phyloP scores from a whole-genome alignment of 2,888 invertebrate species.

The Macrophya alboannulata region DNA sequence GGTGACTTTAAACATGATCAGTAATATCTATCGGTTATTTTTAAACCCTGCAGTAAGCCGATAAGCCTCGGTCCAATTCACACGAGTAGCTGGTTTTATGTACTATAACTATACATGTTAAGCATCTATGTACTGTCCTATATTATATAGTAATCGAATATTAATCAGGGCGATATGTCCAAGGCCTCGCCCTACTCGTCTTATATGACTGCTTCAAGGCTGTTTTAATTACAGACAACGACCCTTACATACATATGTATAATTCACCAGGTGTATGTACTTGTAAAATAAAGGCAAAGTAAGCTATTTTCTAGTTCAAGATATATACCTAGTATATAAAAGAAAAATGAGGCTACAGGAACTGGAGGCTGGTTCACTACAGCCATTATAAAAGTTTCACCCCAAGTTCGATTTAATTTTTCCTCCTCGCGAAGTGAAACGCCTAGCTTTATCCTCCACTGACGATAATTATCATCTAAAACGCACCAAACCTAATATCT shows the following conservation, averaged over 20 bases:
- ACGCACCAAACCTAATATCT: constrained; percentile 18
- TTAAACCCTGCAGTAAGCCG: not conserved
- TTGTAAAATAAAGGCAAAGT: not conserved
- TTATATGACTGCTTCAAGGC: constrained; percentile 1
- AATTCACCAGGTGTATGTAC: too few relatives aligned
- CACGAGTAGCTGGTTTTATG: not conserved
- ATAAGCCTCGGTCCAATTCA: constrained; percentile 9
- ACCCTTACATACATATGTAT: not conserved
- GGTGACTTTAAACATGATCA: not conserved
- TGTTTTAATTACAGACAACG: constrained; percentile 30
- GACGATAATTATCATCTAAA: constrained; percentile 28
- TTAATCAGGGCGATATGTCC: constrained; percentile 21
- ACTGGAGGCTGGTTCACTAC: not conserved
- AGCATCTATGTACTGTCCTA: not conserved
- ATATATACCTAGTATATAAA: not conserved
- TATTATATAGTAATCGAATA: constrained; percentile 27
- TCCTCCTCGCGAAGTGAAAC: constrained; percentile 22
- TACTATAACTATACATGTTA: not conserved
- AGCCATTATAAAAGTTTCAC: constrained; percentile 21
- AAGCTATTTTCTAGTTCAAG: not conserved
- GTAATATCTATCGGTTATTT: constrained; percentile 3
- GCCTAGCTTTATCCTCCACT: constrained; percentile 20
- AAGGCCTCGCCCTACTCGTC: constrained; percentile 17
- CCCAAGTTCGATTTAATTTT: constrained; percentile 36
- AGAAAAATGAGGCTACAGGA: not conserved